Base-by-base conservation (phyloP, 1,140 invertebrate species). In the Pseudobourletiella spinata region DNA sequence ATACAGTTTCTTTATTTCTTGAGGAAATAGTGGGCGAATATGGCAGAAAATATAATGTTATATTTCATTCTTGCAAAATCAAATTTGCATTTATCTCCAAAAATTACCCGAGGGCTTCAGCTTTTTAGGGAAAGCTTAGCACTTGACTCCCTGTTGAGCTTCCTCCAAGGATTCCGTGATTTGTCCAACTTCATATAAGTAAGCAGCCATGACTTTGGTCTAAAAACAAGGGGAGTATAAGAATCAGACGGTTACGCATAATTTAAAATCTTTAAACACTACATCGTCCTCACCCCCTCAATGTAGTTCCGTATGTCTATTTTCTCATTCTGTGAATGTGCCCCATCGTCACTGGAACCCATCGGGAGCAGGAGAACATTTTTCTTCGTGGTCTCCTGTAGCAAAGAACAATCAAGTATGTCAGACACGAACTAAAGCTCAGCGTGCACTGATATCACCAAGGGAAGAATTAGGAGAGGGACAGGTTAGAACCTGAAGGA, bases 241-340 rank as follows among this genome's bases (percentile, higher is more conserved):
- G 28, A 56, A 15, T 24, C 11, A 50, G 18, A 32, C 1, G 16
- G 28, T 28, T 4, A 22, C 2, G 11, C 11, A 54, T n/a, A 43
- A 29, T 54, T 3, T 1, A 11, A 60, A 56, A 56, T 25, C 22
- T 56, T 15, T 14, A 26, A 43, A 16, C 28, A 42, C 25, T 29
- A 15, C 16, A 50, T 4, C 26, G 2, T 39, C 80, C 85, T 83
- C 79, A 95, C 91, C 63, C 94, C 94, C 78, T 93, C 83, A 69
- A 97, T 93, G 71, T 96, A 98, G 77, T 97, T 98, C 54, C 80
- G 79, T 58, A 88, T 78, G 78, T 96, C 86, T 66, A 98, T 82
- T 76, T 98, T 98, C 76, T 98, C 95, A 79, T 98, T 98, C 77
- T 98, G 95, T 1, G 93, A 95, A 79, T 99, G 95, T 61, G 95